phyloP scores from a whole-genome alignment of 2,888 invertebrate genomes.

The Sisyra nigra region DNA sequence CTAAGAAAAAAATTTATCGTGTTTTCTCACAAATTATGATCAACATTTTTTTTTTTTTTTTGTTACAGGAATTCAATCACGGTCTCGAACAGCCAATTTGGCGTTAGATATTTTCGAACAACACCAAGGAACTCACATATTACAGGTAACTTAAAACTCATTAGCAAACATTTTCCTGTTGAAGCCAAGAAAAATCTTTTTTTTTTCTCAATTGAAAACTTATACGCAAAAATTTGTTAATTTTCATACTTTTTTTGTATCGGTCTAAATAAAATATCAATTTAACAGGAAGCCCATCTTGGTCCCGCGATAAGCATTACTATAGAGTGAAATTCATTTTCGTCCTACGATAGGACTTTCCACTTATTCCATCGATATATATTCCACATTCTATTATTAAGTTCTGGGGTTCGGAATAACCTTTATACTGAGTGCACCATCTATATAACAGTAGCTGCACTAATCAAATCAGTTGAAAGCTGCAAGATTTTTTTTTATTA shows the following conservation, averaged over 20 bases:
- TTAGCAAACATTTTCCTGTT: background rate
- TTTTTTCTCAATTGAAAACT: background rate
- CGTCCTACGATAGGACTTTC: too few relatives aligned
- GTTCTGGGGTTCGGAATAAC: too few relatives aligned
- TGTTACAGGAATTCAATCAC: conserved; percentile 57
- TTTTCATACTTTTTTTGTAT: background rate
- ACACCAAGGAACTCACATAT: conserved; percentile 93
- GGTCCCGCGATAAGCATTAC: too few relatives aligned
- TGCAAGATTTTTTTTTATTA: background rate
- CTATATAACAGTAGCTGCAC: too few relatives aligned
- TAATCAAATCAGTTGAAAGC: too few relatives aligned
- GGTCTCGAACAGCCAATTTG: conserved; percentile 50
- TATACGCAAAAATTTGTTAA: background rate
- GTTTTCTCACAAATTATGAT: background rate
- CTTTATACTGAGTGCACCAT: too few relatives aligned
- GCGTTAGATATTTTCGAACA: conserved; percentile 87
- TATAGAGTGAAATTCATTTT: too few relatives aligned
- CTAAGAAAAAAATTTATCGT: background rate
- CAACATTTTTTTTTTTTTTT: conserved; percentile 12
- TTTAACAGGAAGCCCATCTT: too few relatives aligned
- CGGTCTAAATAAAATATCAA: background rate
- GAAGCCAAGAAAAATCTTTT: background rate
- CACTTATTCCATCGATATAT: too few relatives aligned
- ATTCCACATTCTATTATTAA: too few relatives aligned
- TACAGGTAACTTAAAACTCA: conserved; percentile 68